These are phyloP conservation scores for Cyclargus thomasi DNA, from an alignment of 1,140 invertebrate species.

Conservation along the genomic window DNA sequence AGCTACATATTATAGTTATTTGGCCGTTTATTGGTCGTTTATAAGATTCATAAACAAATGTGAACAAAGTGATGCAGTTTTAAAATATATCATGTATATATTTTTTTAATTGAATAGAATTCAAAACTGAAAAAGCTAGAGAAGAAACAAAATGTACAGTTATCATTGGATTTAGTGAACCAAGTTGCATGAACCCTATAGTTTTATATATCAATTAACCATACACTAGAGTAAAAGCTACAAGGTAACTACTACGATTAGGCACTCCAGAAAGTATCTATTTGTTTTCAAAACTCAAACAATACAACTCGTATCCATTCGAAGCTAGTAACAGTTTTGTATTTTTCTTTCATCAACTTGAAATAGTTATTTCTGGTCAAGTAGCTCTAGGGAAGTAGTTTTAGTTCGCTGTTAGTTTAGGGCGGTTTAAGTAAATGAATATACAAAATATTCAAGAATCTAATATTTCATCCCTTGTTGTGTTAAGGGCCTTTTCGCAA, in stretches of 20 bases:
- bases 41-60: too few species aligned
- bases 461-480: background rate
- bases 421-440: constrained; percentile 1
- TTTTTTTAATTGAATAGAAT: too few species aligned
- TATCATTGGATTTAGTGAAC: too few species aligned
- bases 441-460: constrained; percentile 9
- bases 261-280: background rate
- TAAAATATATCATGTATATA: too few species aligned
- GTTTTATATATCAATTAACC: too few species aligned
- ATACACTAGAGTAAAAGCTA: too few species aligned
- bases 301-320: background rate
- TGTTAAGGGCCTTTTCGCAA: background rate
- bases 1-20: background rate
- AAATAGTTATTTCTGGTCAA: background rate
- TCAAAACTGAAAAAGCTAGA: too few species aligned
- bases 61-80: too few species aligned
- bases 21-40: too few species aligned
- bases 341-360: constrained; percentile 2
- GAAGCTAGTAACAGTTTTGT: background rate
- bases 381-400: background rate
- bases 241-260: background rate
- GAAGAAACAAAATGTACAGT: too few species aligned
- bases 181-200: too few species aligned
- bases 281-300: constrained; percentile 1
- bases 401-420: background rate